These are phyloP conservation scores for Mesocentrotus franciscanus DNA, from an alignment of 53 echinoderm and acorn worm species.

Conservation along the genomic window DNA sequence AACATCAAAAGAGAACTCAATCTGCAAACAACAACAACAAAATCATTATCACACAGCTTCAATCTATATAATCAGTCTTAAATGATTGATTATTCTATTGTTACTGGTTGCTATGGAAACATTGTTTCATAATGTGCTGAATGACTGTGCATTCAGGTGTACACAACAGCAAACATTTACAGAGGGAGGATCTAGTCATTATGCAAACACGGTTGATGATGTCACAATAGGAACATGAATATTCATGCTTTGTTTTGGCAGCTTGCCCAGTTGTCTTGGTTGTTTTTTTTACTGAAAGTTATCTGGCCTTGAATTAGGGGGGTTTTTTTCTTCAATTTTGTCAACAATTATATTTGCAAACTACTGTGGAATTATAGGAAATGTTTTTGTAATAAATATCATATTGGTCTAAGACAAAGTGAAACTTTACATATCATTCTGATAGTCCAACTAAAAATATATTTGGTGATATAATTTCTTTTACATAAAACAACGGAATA, in stretches of 20 bases:
- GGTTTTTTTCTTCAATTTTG: no score
- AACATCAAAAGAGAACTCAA: background rate
- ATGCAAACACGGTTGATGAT: background rate
- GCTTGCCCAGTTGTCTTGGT: background rate
- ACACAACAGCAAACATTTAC: background rate
- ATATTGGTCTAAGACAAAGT: no score
- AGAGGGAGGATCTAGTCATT: slow-evolving; percentile 13
- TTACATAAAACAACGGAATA: no score
- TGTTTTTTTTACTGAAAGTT: no score
- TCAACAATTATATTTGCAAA: no score
- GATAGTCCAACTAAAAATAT: no score
- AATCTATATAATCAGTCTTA: background rate
- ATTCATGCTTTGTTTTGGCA: background rate
- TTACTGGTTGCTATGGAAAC: background rate
- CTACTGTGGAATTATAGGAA: no score
- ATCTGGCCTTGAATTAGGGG: no score
- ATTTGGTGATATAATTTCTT: no score
- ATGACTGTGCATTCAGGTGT: background rate
- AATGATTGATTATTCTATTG: slow-evolving; percentile 6
- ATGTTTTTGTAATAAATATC: no score
- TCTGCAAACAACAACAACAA: background rate
- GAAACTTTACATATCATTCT: no score
- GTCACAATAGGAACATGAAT: slow-evolving; percentile 7
- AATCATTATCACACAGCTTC: background rate
- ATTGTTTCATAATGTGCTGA: background rate